A percentile compares a stretch with the other conserved stretches of the same genome.
phyloP scores from a whole-genome alignment of 2,797 vertebrate genomes.

The Craterocephalus amniculus region DNA sequence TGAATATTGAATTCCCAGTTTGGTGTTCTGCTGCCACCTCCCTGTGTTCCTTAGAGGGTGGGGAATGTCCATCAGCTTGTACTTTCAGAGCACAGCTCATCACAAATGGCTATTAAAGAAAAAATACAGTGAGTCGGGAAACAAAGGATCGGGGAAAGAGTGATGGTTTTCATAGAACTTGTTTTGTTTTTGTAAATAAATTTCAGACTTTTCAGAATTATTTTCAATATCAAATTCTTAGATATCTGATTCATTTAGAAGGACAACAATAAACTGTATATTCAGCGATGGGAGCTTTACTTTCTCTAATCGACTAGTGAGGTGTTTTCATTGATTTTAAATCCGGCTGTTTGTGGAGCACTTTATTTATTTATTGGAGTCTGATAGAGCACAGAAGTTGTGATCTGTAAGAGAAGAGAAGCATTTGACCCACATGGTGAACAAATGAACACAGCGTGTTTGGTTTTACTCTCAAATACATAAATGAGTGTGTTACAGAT shows the following conservation, averaged over 20 bases:
- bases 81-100: not conserved
- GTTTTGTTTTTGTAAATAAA: constrained; percentile 67
- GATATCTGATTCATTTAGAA: constrained; percentile 58
- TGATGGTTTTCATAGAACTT: not conserved
- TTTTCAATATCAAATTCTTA: constrained; percentile 59
- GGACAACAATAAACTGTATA: constrained; percentile 63
- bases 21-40: constrained; percentile 23
- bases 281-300: constrained; percentile 55
- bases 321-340: constrained; percentile 54
- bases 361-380: constrained; percentile 87
- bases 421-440: constrained; percentile 11
- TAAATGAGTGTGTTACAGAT: constrained; percentile 1
- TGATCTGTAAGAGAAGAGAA: constrained; percentile 34
- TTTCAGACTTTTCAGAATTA: constrained; percentile 38
- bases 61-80: not conserved
- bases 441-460: constrained; percentile 11
- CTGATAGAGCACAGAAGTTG: constrained; percentile 66
- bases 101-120: not conserved
- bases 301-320: constrained; percentile 60
- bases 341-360: constrained; percentile 78
- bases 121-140: not conserved
- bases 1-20: not conserved
- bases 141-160: constrained; percentile 6
- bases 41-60: constrained; percentile 17
- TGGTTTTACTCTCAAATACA: constrained; percentile 4